These are phyloP conservation scores for Eupithecia vulgata DNA, from an alignment of 2,888 invertebrate genomes.

Conservation along the genomic window DNA sequence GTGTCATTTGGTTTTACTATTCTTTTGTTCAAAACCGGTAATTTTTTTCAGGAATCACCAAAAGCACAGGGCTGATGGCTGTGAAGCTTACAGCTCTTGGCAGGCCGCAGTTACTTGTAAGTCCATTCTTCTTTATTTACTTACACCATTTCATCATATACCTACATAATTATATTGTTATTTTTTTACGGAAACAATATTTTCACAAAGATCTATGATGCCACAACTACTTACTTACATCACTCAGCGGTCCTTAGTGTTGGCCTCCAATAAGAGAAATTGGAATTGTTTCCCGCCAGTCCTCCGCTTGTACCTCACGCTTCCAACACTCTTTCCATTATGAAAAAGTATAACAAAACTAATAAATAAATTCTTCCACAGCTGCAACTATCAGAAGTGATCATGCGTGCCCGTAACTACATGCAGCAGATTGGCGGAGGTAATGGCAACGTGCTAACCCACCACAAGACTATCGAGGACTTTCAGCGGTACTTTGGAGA, in stretches of 20 bases:
- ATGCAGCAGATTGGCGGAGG: conserved; percentile 96
- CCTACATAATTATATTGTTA: background rate
- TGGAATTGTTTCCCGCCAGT: background rate
- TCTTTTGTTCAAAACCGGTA: background rate
- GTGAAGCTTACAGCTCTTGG: conserved; percentile 98
- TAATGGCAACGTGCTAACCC: conserved; percentile 93
- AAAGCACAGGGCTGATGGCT: conserved; percentile 98
- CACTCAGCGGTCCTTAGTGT: no score
- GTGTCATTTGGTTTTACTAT: background rate
- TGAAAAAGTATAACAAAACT: background rate
- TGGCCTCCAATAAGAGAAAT: no score
- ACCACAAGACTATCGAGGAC: conserved; percentile 94
- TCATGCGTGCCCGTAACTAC: conserved; percentile 96
- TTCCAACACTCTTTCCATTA: background rate
- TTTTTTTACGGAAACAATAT: background rate
- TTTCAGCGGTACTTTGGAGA: conserved; percentile 93
- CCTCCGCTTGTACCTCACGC: background rate
- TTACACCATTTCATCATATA: no score
- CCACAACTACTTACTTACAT: background rate
- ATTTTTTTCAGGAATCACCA: conserved; percentile 90
- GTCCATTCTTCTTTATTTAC: conserved; percentile 57
- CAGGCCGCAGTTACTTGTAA: conserved; percentile 97
- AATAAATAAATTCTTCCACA: conserved; percentile 66
- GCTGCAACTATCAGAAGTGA: conserved; percentile 98
- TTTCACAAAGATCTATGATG: background rate